A percentile compares a stretch with the other conserved stretches of the same genome.
phyloP scores from a whole-genome alignment of 2,113 vertebrate species.

The Azemiops feae region DNA sequence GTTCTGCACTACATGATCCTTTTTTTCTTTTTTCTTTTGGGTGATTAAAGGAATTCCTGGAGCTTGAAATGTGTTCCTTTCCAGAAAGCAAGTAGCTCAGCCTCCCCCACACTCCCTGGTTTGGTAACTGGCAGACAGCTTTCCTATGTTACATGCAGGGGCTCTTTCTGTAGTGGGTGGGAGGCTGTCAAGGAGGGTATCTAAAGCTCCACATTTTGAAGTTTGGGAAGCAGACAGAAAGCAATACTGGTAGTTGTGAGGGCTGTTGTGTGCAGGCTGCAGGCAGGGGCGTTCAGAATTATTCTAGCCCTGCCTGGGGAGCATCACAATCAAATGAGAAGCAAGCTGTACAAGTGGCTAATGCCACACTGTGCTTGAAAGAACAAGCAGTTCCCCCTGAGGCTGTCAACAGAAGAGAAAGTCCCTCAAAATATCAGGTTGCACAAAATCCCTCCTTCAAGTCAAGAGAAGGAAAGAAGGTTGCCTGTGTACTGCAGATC shows the following conservation, averaged over 20 bases:
- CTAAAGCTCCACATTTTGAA: background rate
- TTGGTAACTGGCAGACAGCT: background rate
- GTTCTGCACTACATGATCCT: background rate
- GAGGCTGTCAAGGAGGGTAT: background rate
- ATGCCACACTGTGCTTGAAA: background rate
- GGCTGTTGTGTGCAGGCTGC: background rate
- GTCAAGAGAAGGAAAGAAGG: constrained; percentile 13
- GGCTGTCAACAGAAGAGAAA: constrained; percentile 16
- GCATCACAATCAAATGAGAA: background rate
- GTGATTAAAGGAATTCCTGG: background rate
- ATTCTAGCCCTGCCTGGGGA: background rate
- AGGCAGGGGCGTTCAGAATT: background rate
- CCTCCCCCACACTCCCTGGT: background rate
- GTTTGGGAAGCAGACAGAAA: background rate
- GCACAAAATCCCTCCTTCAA: background rate
- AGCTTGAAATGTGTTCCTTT: background rate
- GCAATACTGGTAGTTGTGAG: background rate
- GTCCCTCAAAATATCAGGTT: constrained; percentile 5
- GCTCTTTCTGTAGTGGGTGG: background rate
- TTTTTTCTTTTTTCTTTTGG: background rate
- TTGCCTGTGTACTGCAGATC: background rate
- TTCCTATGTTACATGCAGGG: background rate
- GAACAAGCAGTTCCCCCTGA: constrained; percentile 6
- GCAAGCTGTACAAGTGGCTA: background rate
- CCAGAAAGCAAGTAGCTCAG: background rate